Conservation (phyloP, 2,888 invertebrate genomes). For the Ophion ellenae region DNA sequence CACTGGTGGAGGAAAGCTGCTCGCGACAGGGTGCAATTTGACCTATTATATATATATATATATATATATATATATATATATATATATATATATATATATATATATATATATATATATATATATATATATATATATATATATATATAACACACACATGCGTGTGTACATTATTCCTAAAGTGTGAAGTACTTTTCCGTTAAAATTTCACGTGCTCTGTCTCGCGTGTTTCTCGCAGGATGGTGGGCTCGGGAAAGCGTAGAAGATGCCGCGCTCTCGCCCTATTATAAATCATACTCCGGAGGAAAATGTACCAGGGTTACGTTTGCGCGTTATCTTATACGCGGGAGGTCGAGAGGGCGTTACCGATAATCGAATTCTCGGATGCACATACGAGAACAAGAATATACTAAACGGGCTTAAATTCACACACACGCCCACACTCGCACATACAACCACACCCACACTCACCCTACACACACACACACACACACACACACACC, state of each 20-base stretch:
- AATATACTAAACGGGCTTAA: neutral
- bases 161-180: constrained; percentile 27
- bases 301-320: constrained; percentile 26
- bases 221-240: constrained; percentile 39
- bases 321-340: constrained; percentile 53
- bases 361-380: constrained; percentile 57
- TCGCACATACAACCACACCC: too few relatives aligned
- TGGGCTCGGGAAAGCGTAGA: constrained; percentile 1
- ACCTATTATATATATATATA: neutral
- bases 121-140: constrained; percentile 2
- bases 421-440: neutral
- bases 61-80: too few relatives aligned
- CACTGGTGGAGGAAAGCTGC: constrained; percentile 28
- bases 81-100: too few relatives aligned
- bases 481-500: too few relatives aligned
- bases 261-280: neutral
- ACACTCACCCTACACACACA: too few relatives aligned
- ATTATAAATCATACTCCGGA: neutral
- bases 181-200: constrained; percentile 51
- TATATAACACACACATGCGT: neutral
- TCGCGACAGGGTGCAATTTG: constrained; percentile 8
- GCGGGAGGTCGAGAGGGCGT: constrained; percentile 55
- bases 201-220: constrained; percentile 54
- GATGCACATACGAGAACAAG: constrained; percentile 5
- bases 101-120: too few relatives aligned